Evolutionary conservation across 2,888 invertebrate species (phyloP).

Genomic region (Salticus scenicus): DNA sequence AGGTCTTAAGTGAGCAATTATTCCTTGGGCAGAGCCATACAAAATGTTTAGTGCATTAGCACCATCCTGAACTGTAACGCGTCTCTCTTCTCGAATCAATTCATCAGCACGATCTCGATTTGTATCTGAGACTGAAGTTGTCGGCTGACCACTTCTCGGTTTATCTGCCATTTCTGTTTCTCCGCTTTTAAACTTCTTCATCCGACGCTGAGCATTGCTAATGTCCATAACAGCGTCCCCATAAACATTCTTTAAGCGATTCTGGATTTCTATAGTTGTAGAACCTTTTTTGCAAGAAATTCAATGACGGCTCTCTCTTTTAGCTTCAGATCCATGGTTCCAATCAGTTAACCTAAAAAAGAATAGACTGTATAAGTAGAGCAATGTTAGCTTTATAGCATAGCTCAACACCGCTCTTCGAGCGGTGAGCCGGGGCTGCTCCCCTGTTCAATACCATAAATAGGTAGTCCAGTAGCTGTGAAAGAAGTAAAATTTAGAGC

Average conservation of each 20-base stretch:
- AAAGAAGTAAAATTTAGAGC: no score
- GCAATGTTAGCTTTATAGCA: no score
- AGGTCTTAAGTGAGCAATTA: no score
- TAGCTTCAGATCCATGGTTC: no score
- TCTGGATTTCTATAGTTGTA: not conserved
- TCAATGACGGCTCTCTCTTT: conserved; percentile 7
- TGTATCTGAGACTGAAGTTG: conserved; percentile 6
- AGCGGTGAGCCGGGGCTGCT: no score
- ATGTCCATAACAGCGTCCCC: conserved; percentile 16
- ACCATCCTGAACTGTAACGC: conserved; percentile 4
- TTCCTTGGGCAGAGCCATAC: conserved; percentile 5
- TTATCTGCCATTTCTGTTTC: not conserved
- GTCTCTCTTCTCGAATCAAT: not conserved
- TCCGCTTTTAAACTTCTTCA: conserved; percentile 19
- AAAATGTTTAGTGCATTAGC: conserved; percentile 7
- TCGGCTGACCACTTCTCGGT: not conserved
- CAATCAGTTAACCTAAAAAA: no score
- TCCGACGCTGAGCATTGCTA: not conserved
- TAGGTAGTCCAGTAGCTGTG: no score
- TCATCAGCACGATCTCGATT: no score
- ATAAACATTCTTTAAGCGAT: no score
- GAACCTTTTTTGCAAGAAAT: not conserved
- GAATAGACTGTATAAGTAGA: no score
- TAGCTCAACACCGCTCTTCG: no score
- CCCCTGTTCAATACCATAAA: no score